These are phyloP conservation scores for Acanthosoma haemorrhoidale DNA, from an alignment of 2,888 invertebrate species.

Conservation along the genomic window DNA sequence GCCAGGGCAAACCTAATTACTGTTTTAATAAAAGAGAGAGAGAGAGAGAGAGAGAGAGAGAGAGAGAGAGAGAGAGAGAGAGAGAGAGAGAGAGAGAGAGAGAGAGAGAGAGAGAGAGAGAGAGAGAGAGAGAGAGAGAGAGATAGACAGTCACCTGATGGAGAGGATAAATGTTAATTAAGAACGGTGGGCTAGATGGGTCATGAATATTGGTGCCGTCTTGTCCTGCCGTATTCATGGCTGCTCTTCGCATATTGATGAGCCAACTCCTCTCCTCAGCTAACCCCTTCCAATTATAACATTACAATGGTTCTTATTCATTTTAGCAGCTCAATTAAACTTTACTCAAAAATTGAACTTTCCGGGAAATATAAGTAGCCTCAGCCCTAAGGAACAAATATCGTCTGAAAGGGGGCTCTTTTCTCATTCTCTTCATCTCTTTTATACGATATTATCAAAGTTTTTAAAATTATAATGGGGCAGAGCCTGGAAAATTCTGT, in stretches of 20 bases:
- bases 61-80: slow-evolving; percentile 9
- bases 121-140: slow-evolving; percentile 10
- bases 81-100: slow-evolving; percentile 16
- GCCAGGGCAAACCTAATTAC: too few species aligned
- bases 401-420: too few species aligned
- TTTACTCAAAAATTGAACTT: neutral
- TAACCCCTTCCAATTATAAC: neutral
- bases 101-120: slow-evolving; percentile 17
- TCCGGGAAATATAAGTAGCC: too few species aligned
- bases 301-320: slow-evolving; percentile 8
- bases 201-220: neutral
- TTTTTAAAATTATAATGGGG: too few species aligned
- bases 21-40: slow-evolving; percentile 8
- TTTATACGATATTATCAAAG: too few species aligned
- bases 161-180: slow-evolving; percentile 8
- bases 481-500: too few species aligned
- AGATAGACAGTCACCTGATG: neutral
- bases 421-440: too few species aligned
- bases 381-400: too few species aligned
- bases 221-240: too few species aligned
- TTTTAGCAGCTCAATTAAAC: slow-evolving; percentile 5
- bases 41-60: neutral
- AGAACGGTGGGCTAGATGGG: neutral
- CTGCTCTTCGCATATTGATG: too few species aligned
- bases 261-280: neutral